phyloP scores from a whole-genome alignment of 2,888 invertebrate species.

The Clunio marinus region DNA sequence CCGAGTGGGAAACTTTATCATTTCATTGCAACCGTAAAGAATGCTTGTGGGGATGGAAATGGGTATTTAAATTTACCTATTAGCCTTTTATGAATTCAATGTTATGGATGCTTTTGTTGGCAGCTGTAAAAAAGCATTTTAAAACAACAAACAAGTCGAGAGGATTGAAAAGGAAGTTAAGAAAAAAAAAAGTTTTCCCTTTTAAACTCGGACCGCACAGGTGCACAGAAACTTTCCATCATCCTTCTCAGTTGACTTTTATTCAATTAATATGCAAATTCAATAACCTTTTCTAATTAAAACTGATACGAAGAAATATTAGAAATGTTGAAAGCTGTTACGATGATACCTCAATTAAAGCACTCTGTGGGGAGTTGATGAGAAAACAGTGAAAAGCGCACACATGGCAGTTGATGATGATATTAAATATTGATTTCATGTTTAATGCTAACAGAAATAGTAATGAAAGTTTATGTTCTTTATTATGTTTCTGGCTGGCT shows the following conservation, averaged over 20 bases:
- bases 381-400: too few relatives aligned
- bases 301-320: too few relatives aligned
- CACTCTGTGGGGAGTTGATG: too few relatives aligned
- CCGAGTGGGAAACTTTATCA: conserved; percentile 34
- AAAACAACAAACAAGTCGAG: neutral
- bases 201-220: conserved; percentile 7
- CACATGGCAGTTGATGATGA: conserved; percentile 25
- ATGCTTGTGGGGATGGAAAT: neutral
- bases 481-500: neutral
- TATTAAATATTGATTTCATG: conserved; percentile 36
- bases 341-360: too few relatives aligned
- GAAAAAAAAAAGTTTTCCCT: neutral
- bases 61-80: conserved; percentile 33
- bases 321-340: too few relatives aligned
- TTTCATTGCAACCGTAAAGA: neutral
- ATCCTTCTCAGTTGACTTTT: neutral
- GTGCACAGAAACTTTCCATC: neutral
- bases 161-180: too few relatives aligned
- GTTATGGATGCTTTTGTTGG: neutral
- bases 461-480: neutral
- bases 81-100: conserved; percentile 25
- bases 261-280: conserved; percentile 39
- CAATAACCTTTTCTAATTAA: too few relatives aligned
- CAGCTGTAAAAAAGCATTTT: conserved; percentile 8
- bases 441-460: conserved; percentile 1